Conservation (phyloP, 1,140 invertebrate species). For the Drosophila ohnishii region DNA sequence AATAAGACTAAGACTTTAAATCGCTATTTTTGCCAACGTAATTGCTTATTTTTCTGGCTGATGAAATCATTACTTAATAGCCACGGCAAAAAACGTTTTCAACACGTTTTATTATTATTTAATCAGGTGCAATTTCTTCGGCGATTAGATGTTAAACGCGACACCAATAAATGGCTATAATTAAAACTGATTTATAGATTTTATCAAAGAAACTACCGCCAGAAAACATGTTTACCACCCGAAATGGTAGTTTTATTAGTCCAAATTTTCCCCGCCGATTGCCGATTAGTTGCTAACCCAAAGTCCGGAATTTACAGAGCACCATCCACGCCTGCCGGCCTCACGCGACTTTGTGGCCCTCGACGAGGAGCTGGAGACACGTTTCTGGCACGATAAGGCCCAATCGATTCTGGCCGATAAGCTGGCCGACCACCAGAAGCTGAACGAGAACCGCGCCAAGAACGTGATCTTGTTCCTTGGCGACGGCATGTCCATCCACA, state of each 20-base stretch:
- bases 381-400: constrained; percentile 70
- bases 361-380: constrained; percentile 63
- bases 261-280: constrained; percentile 1
- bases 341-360: constrained; percentile 61
- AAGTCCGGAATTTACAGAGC: constrained; percentile 43
- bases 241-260: constrained; percentile 16
- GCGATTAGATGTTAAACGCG: constrained; percentile 7
- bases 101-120: constrained; percentile 17
- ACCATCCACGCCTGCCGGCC: constrained; percentile 53
- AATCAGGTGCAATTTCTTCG: not conserved
- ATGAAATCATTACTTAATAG: constrained; percentile 4
- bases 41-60: not conserved
- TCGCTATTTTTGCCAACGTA: not conserved
- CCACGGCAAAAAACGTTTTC: constrained; percentile 16
- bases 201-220: not conserved
- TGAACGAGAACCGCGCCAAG: constrained; percentile 85
- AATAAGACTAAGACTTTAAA: no score
- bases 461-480: constrained; percentile 91
- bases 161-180: constrained; percentile 26
- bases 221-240: constrained; percentile 23
- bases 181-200: constrained; percentile 42
- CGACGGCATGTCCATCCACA: constrained; percentile 91
- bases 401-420: constrained; percentile 72
- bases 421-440: constrained; percentile 71
- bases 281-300: constrained; percentile 44